Conservation (phyloP, 2,797 vertebrate species). For the Silurus aristotelis region DNA sequence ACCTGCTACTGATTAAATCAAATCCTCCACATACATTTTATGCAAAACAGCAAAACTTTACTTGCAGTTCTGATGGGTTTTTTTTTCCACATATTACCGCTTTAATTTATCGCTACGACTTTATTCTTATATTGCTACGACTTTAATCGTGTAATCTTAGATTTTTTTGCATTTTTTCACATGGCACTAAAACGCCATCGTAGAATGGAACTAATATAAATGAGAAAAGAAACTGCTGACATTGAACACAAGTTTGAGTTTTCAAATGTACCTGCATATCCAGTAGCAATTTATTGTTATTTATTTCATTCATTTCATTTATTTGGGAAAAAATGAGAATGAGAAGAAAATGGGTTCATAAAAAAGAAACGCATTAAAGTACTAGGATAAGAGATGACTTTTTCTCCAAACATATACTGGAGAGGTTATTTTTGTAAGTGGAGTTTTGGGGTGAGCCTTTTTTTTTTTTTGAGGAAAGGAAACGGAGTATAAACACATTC, state of each 20-base stretch:
- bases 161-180: no score
- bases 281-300: constrained; percentile 44
- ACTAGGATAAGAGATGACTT: constrained; percentile 46
- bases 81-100: no score
- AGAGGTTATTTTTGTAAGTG: constrained; percentile 55
- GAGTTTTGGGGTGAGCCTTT: constrained; percentile 27
- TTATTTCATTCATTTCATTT: neutral
- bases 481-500: constrained; percentile 20
- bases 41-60: no score
- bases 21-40: no score
- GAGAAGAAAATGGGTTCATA: constrained; percentile 40
- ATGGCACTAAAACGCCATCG: no score
- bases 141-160: no score
- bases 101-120: no score
- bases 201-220: neutral
- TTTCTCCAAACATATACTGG: constrained; percentile 50
- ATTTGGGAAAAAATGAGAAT: constrained; percentile 1
- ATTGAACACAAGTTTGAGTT: constrained; percentile 48
- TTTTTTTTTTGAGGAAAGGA: constrained; percentile 23
- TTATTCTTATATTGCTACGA: no score
- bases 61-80: no score
- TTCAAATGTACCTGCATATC: constrained; percentile 50
- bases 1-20: no score
- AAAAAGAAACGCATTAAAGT: constrained; percentile 47
- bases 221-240: constrained; percentile 21